phyloP scores from a whole-genome alignment of 2,113 vertebrate genomes.

The Cricetomys ansorgei region DNA sequence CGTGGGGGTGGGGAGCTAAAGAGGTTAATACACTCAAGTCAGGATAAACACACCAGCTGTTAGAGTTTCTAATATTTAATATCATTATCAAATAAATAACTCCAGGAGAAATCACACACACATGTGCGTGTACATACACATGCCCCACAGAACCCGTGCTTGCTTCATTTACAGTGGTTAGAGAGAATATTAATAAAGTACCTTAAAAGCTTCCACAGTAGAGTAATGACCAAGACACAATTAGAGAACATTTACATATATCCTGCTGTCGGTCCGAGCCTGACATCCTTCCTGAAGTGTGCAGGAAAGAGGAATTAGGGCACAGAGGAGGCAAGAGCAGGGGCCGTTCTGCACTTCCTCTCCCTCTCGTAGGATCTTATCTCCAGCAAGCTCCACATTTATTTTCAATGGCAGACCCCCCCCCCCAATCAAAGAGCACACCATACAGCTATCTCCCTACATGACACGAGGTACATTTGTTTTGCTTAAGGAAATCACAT shows the following conservation, averaged over 20 bases:
- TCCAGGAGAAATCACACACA: conserved; percentile 83
- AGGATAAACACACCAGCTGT: conserved; percentile 94
- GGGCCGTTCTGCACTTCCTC: neutral
- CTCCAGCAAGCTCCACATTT: neutral
- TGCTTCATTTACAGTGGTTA: conserved; percentile 75
- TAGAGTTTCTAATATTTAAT: conserved; percentile 92
- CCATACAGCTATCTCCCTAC: neutral
- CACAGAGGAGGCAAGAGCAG: neutral
- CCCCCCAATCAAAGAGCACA: neutral
- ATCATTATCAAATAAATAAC: conserved; percentile 90
- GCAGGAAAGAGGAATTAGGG: neutral
- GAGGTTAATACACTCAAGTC: conserved; percentile 95
- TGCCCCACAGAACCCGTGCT: neutral
- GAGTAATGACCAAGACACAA: conserved; percentile 73
- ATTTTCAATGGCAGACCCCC: neutral
- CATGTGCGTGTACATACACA: neutral
- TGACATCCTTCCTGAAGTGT: neutral
- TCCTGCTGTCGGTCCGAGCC: neutral
- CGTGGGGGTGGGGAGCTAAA: too few species aligned
- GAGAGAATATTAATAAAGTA: conserved; percentile 81
- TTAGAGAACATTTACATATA: conserved; percentile 76
- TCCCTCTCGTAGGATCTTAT: neutral
- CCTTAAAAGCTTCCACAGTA: conserved; percentile 75
- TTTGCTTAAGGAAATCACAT: neutral
- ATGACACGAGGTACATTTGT: neutral